Evolutionary conservation across 2,113 vertebrate genomes (phyloP), one percentile per base, ranked within the genome.

Genomic region (Oxyura jamaicensis): DNA sequence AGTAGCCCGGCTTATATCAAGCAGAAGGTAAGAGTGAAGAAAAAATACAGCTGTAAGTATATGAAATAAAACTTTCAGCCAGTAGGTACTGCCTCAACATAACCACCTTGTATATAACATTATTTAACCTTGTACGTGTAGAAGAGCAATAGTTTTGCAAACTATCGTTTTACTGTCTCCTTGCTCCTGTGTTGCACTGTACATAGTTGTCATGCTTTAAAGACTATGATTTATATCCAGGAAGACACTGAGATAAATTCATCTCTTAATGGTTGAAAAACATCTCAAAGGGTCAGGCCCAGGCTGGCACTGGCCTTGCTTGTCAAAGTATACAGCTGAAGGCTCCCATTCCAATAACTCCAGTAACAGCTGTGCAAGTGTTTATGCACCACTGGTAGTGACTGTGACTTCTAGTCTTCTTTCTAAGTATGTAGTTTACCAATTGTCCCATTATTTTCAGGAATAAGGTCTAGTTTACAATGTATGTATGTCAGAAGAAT

Each of bases 21-120:
- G 78, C 97, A 97, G 84, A 97, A 98, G 98, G 98, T 98, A 97
- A 98, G 98, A 55, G 11, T 29, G 56, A 10, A 28, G 67, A 58
- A 21, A 26, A 59, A 59, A 31, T 11, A 29, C 35, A 10, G 6
- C 3, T 44, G 53, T 74, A 79, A 68, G 67, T 65, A 13, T 53
- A 67, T 18, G 13, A 33, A 22, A n/a, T 86, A 36, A 72, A 76
- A 68, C 50, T 36, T 44, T 39, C 29, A 35, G 69, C 55, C 31
- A 12, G 26, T 46, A 36, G 42, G 15, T 72, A 44, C 74, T 55
- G 53, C n/a, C 41, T 62, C 33, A 11, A 2, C 3, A 1, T 25
- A 39, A 28, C 21, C 17, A 31, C 33, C 26, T 33, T 39, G n/a
- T 72, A 25, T 26, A 4, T 86, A 60, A 79, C 48, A 12, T 55